phyloP scores from a whole-genome alignment of 2,113 vertebrate genomes.

The Dipodomys merriami region DNA sequence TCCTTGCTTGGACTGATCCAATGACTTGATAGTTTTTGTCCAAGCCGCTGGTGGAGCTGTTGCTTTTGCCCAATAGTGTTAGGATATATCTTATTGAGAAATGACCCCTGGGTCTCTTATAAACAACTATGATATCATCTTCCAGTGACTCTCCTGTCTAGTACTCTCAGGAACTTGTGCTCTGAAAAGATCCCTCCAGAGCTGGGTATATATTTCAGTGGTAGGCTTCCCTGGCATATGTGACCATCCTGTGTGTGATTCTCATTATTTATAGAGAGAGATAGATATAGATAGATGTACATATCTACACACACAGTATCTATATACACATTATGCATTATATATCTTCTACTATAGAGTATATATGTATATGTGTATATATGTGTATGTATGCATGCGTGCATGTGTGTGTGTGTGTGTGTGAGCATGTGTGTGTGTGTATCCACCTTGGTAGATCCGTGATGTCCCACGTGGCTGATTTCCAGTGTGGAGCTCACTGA shows the following conservation, averaged over 20 bases:
- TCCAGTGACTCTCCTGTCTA: not conserved
- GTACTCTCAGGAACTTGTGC: not conserved
- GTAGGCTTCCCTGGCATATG: not conserved
- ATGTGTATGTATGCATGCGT: too few species aligned
- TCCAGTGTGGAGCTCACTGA: fast-evolving
- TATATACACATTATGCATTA: too few species aligned
- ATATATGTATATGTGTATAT: too few species aligned
- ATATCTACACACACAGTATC: too few species aligned
- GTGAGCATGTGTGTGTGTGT: too few species aligned
- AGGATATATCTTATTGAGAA: not conserved
- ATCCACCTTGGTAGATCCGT: not conserved
- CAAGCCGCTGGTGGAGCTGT: not conserved
- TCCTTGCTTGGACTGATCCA: not conserved
- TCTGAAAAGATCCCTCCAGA: not conserved
- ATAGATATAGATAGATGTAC: too few species aligned
- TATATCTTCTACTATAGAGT: too few species aligned
- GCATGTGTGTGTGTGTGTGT: too few species aligned
- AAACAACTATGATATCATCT: not conserved
- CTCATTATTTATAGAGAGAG: too few species aligned
- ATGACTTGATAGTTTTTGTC: not conserved
- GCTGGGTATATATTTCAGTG: not conserved
- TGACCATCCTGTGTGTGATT: too few species aligned
- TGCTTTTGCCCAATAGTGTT: not conserved
- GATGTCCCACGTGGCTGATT: not conserved
- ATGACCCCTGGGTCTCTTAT: fast-evolving